Conservation (phyloP, 2,797 vertebrate genomes). For the Sternotherus odoratus region DNA sequence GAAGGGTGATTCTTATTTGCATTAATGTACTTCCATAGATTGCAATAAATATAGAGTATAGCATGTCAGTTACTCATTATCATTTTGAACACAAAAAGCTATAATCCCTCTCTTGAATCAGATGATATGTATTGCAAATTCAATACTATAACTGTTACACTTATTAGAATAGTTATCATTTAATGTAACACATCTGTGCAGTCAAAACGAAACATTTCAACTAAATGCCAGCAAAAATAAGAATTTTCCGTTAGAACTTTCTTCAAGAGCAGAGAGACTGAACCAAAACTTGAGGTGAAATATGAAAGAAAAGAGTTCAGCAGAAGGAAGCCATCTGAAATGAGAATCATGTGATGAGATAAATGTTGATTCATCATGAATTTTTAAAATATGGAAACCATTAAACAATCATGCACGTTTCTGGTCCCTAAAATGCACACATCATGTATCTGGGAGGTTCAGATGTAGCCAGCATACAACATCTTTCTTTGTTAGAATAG, state of each 20-base stretch:
- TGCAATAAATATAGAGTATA: not conserved
- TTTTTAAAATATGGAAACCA: not conserved
- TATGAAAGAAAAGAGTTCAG: not conserved
- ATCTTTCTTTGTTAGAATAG: not conserved
- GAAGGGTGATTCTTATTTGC: not conserved
- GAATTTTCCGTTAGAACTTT: not conserved
- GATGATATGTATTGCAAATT: not conserved
- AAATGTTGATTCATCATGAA: not conserved
- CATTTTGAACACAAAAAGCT: not conserved
- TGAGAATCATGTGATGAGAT: not conserved
- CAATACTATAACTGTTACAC: not conserved
- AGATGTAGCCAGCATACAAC: not conserved
- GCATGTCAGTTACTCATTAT: not conserved
- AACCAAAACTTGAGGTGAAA: not conserved
- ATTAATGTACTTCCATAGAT: not conserved
- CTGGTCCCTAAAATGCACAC: not conserved
- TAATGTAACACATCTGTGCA: accelerated
- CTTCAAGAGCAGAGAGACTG: not conserved
- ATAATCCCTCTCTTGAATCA: not conserved
- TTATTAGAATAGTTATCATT: too few relatives aligned
- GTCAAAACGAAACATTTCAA: not conserved
- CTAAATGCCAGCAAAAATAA: not conserved
- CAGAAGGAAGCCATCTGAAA: not conserved
- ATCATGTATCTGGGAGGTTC: not conserved
- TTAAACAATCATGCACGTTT: not conserved